phyloP scores from a whole-genome alignment of 2,888 invertebrate genomes.

The Abscondita cerata region DNA sequence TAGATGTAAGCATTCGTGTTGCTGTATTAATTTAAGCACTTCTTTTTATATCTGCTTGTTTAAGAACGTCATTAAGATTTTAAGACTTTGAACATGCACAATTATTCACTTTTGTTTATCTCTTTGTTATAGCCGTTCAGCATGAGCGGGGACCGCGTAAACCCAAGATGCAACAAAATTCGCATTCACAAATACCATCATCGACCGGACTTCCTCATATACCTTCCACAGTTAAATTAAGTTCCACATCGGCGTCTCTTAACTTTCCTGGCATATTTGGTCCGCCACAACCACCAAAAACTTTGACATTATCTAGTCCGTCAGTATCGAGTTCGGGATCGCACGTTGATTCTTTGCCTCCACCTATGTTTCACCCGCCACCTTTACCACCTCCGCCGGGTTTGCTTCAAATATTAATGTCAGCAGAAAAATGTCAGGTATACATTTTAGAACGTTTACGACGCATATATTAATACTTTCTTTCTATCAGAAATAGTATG shows the following conservation, averaged over 20 bases:
- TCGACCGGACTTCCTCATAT: slow-evolving; percentile 39
- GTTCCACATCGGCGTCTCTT: slow-evolving; percentile 46
- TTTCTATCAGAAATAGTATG: slow-evolving; percentile 70
- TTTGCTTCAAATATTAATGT: slow-evolving; percentile 83
- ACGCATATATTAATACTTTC: background rate
- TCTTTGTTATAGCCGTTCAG: slow-evolving; percentile 82
- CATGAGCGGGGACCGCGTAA: slow-evolving; percentile 96
- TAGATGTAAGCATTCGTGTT: slow-evolving; percentile 49
- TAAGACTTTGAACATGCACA: slow-evolving; percentile 18
- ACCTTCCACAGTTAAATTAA: slow-evolving; percentile 41
- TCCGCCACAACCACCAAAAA: slow-evolving; percentile 51
- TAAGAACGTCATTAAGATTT: background rate
- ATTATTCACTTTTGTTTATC: slow-evolving; percentile 13
- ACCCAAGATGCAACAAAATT: slow-evolving; percentile 74
- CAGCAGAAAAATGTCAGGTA: slow-evolving; percentile 88
- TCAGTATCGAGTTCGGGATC: slow-evolving; percentile 45
- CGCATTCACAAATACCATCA: slow-evolving; percentile 46
- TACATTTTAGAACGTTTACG: no score
- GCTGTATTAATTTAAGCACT: slow-evolving; percentile 51
- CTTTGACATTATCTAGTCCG: slow-evolving; percentile 60
- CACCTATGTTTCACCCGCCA: slow-evolving; percentile 61
- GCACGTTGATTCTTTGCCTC: slow-evolving; percentile 53
- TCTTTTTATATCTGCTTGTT: slow-evolving; percentile 23
- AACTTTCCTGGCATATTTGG: slow-evolving; percentile 53
- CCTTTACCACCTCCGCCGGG: slow-evolving; percentile 71